A percentile compares a stretch with the other conserved stretches of the same genome.
phyloP scores from a whole-genome alignment of 2,888 invertebrate species.

The Arenicola marina region DNA sequence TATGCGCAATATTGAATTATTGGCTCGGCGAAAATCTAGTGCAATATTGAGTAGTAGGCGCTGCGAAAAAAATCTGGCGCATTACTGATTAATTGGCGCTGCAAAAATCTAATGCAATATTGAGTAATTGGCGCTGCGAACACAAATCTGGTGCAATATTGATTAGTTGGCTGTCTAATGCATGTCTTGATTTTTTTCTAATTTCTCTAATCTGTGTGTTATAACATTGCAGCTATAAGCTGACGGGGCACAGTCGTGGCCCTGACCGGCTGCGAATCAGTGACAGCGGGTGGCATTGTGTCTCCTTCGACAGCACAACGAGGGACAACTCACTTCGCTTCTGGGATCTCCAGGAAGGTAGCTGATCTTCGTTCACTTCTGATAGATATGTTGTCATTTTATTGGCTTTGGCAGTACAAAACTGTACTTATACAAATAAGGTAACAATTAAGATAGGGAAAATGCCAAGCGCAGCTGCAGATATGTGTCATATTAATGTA shows the following conservation, averaged over 20 bases:
- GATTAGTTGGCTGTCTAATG: constrained; percentile 1
- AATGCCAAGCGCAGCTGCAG: too few relatives aligned
- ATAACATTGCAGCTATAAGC: constrained; percentile 64
- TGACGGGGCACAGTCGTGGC: constrained; percentile 79
- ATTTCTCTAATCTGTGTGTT: background rate
- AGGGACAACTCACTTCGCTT: constrained; percentile 77
- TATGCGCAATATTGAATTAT: too few relatives aligned
- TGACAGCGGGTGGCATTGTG: constrained; percentile 73
- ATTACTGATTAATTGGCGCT: too few relatives aligned
- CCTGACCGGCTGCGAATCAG: constrained; percentile 76
- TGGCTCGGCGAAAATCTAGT: too few relatives aligned
- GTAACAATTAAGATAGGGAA: too few relatives aligned
- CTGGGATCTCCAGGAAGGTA: constrained; percentile 82
- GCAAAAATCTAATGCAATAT: too few relatives aligned
- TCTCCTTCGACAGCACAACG: constrained; percentile 76
- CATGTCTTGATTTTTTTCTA: too few relatives aligned
- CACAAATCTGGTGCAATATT: background rate
- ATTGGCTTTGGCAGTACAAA: background rate
- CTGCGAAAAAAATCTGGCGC: too few relatives aligned
- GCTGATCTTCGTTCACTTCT: constrained; percentile 3
- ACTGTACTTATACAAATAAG: background rate
- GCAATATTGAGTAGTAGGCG: too few relatives aligned
- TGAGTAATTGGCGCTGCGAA: background rate
- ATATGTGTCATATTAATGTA: too few relatives aligned
- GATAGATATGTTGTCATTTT: background rate